Percentiles rank a stretch among this genome's conserved stretches.
phyloP scores from a whole-genome alignment of 1,140 invertebrate genomes.

The Rhagoletis pomonella region DNA sequence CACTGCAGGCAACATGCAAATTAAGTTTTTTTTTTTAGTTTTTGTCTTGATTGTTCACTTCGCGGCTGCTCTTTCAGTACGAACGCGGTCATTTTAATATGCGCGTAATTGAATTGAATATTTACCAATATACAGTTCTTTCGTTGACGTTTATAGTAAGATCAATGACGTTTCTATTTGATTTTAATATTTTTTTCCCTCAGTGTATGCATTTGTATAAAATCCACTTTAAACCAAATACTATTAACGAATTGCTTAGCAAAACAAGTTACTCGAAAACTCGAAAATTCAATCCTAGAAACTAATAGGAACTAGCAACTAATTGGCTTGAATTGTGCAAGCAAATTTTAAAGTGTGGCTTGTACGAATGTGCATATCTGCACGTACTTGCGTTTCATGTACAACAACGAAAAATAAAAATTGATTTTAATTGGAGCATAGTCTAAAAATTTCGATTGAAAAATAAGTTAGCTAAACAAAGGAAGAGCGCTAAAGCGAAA shows the following conservation, averaged over 20 bases:
- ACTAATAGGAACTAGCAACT: slow-evolving; percentile 1
- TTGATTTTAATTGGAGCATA: background rate
- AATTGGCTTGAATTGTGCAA: slow-evolving; percentile 5
- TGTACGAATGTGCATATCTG: background rate
- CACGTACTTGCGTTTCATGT: background rate
- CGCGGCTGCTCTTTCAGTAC: too few relatives aligned
- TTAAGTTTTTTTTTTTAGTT: too few relatives aligned
- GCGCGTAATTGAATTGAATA: too few relatives aligned
- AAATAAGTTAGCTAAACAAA: background rate
- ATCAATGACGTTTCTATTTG: too few relatives aligned
- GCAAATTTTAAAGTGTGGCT: background rate
- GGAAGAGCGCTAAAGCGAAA: background rate
- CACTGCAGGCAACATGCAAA: too few relatives aligned
- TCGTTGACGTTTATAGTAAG: too few relatives aligned
- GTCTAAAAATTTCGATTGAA: background rate
- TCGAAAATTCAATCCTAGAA: background rate
- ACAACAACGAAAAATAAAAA: background rate
- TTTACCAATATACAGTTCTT: too few relatives aligned
- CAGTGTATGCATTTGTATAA: too few relatives aligned
- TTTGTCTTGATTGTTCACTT: too few relatives aligned
- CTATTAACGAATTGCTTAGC: background rate
- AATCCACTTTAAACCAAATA: background rate
- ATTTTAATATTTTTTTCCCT: too few relatives aligned
- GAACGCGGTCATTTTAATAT: too few relatives aligned
- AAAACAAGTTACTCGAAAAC: slow-evolving; percentile 3